A percentile compares a stretch with the other conserved stretches of the same genome.
Evolutionary conservation across 1,140 invertebrate genomes (phyloP).

Genomic region (Drosophila sucinea): DNA sequence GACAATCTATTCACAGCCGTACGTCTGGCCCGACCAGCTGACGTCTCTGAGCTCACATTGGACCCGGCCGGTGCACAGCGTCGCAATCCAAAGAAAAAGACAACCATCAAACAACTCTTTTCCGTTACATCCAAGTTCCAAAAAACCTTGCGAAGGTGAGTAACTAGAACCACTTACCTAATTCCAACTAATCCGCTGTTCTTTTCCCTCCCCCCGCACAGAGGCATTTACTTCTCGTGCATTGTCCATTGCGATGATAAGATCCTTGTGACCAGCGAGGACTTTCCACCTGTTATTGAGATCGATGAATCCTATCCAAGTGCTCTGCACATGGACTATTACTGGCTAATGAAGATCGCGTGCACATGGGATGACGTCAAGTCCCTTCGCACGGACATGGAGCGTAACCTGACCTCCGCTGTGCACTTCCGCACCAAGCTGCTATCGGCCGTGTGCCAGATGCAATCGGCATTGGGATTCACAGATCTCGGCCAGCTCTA

Average conservation of each 20-base stretch:
- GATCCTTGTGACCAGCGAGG: slow-evolving; percentile 97
- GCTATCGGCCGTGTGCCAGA: slow-evolving; percentile 94
- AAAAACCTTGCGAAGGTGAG: slow-evolving; percentile 92
- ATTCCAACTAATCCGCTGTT: not conserved
- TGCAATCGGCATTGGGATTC: slow-evolving; percentile 93
- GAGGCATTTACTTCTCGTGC: slow-evolving; percentile 95
- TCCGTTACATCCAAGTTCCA: slow-evolving; percentile 97
- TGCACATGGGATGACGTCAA: slow-evolving; percentile 98
- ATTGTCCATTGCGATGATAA: slow-evolving; percentile 97
- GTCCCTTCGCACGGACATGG: slow-evolving; percentile 94
- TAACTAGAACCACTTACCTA: not conserved
- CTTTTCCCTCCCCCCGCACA: slow-evolving; percentile 67
- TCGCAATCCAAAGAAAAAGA: slow-evolving; percentile 91
- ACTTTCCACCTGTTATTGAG: slow-evolving; percentile 97
- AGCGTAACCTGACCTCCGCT: slow-evolving; percentile 94
- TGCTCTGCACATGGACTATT: slow-evolving; percentile 95
- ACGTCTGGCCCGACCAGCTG: slow-evolving; percentile 86
- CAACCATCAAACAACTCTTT: slow-evolving; percentile 97
- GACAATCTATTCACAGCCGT: slow-evolving; percentile 91
- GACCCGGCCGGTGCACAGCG: slow-evolving; percentile 86
- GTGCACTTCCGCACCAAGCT: slow-evolving; percentile 96
- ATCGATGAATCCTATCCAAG: slow-evolving; percentile 97
- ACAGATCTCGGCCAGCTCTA: slow-evolving; percentile 97
- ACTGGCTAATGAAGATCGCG: slow-evolving; percentile 99
- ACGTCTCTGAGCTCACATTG: slow-evolving; percentile 84